A percentile compares a stretch with the other conserved stretches of the same genome.
Evolutionary conservation across 2,888 invertebrate species (phyloP).

Genomic region (Neuroscelio doddi): DNA sequence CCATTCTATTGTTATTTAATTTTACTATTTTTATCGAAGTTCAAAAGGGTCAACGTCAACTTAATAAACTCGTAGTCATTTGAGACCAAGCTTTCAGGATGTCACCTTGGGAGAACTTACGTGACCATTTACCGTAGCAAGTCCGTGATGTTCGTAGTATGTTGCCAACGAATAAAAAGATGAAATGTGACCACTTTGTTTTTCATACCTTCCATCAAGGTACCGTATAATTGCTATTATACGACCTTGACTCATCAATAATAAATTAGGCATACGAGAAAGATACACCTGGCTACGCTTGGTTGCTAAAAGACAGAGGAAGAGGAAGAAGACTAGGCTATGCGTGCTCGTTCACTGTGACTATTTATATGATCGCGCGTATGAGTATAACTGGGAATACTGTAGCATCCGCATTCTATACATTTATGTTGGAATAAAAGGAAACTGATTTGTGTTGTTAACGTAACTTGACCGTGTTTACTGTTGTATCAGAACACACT

Average conservation of each 20-base stretch:
- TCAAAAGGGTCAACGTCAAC: background rate
- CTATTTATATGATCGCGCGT: slow-evolving; percentile 43
- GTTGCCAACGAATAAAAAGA: no score
- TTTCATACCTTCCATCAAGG: no score
- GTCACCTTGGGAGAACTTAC: no score
- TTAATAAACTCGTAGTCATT: slow-evolving; percentile 9
- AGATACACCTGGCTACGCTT: slow-evolving; percentile 21
- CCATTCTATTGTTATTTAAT: no score
- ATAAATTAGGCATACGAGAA: slow-evolving; percentile 45
- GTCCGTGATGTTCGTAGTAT: no score
- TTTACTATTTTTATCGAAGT: background rate
- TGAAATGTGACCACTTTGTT: no score
- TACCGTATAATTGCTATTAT: slow-evolving; percentile 58
- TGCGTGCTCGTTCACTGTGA: slow-evolving; percentile 44
- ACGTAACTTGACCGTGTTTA: slow-evolving; percentile 42
- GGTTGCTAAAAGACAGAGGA: slow-evolving; percentile 15
- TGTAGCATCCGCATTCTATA: slow-evolving; percentile 45
- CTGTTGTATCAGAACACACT: no score
- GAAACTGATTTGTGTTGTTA: slow-evolving; percentile 45
- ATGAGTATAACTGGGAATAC: slow-evolving; percentile 20
- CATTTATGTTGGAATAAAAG: slow-evolving; percentile 33
- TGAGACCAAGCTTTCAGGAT: background rate
- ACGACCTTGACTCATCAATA: slow-evolving; percentile 54
- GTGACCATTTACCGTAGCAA: no score
- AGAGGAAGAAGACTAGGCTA: slow-evolving; percentile 30